Evolutionary conservation across 2,888 invertebrate genomes (phyloP).

Genomic region (Biston stratarius): DNA sequence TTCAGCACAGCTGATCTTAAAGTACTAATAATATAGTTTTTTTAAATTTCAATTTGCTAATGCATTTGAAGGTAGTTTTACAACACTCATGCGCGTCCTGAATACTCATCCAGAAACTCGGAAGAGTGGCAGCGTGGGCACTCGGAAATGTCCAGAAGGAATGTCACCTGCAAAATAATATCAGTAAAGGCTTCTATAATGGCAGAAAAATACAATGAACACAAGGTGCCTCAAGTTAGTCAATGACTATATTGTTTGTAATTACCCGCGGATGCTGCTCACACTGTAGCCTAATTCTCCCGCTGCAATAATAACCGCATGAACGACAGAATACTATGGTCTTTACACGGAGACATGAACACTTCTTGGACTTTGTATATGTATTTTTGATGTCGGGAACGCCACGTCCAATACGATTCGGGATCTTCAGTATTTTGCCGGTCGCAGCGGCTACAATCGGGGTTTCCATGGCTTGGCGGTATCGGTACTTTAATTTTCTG

Average conservation of each 20-base stretch:
- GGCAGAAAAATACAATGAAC: background rate
- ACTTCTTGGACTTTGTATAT: slow-evolving; percentile 64
- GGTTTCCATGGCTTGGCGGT: slow-evolving; percentile 57
- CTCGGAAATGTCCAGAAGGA: slow-evolving; percentile 78
- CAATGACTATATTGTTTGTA: background rate
- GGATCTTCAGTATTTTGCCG: slow-evolving; percentile 62
- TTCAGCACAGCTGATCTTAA: slow-evolving; percentile 6
- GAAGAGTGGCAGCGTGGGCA: slow-evolving; percentile 81
- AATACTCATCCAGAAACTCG: slow-evolving; percentile 73
- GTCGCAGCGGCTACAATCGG: slow-evolving; percentile 75
- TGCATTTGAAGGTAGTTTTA: slow-evolving; percentile 5
- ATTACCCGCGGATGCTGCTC: slow-evolving; percentile 74
- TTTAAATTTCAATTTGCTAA: no score
- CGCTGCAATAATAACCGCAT: slow-evolving; percentile 78
- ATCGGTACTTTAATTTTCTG: no score
- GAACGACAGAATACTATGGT: slow-evolving; percentile 78
- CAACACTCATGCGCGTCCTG: slow-evolving; percentile 42
- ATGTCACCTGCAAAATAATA: slow-evolving; percentile 73
- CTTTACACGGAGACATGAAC: slow-evolving; percentile 74
- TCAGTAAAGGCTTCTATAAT: background rate
- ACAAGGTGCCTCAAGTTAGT: background rate
- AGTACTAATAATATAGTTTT: no score
- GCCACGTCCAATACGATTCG: slow-evolving; percentile 71
- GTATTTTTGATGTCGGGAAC: slow-evolving; percentile 56
- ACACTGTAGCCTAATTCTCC: slow-evolving; percentile 77